Evolutionary conservation across 2,113 vertebrate genomes (phyloP), one percentile per base, ranked within the genome.

Genomic region (Ictalurus punctatus): DNA sequence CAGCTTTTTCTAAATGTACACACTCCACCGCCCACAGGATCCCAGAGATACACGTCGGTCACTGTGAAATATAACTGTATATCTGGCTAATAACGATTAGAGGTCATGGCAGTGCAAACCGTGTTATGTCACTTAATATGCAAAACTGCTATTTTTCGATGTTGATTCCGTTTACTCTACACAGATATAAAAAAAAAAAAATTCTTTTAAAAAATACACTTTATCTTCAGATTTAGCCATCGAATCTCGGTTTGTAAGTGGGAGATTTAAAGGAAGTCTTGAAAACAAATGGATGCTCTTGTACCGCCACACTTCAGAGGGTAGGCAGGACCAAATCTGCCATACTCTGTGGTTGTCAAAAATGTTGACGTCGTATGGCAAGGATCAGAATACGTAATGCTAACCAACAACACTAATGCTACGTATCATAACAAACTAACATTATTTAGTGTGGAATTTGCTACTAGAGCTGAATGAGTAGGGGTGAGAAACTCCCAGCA

Each of bases 181-280:
- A 81, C 74, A 82, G 84, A 92, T 89, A 30, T 88, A 79, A 65
- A 84, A 56, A 40, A 40, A 40, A 40, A 40, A 40, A 40, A 40
- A 40, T 40, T 40, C 3, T 44, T 44, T 44, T 44, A 44, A 44
- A 44, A 44, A 44, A 44, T 44, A 6, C 40, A 48, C 6, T 92
- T 88, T 92, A 83, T 87, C 92, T 93, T 61, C 5, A 93, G 94
- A 95, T 94, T 94, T 94, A 93, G 92, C 92, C 76, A 94, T 93
- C 93, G 96, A 96, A 96, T 87, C 91, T 84, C 88, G 86, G 92
- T 91, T 94, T 94, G 90, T 92, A 92, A 91, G 92, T 93, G 91
- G 93, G 92, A 95, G 95, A 95, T 96, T 95, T 95, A 81, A 95
- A 95, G 93, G 92, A 89, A 93, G 93, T 94, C 95, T 95, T 95